phyloP scores from a whole-genome alignment of 2,797 vertebrate species.

The Notamacropus eugenii region DNA sequence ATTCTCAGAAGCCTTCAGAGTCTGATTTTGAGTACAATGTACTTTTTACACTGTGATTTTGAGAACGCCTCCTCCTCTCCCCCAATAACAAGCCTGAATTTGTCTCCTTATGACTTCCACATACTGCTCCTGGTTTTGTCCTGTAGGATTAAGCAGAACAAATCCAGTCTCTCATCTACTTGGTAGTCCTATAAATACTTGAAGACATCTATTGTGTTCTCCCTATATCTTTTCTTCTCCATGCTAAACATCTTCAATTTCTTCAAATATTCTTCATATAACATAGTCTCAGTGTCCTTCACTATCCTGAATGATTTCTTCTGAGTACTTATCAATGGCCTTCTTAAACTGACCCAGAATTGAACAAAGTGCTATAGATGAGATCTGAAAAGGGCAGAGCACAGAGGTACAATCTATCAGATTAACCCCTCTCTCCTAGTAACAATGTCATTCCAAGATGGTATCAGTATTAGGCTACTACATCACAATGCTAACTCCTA shows the following conservation, averaged over 20 bases:
- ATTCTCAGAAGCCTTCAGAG: not conserved
- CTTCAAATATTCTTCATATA: not conserved
- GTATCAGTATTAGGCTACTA: not conserved
- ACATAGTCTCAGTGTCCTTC: not conserved
- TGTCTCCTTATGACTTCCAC: not conserved
- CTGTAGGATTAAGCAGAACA: not conserved
- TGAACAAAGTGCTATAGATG: not conserved
- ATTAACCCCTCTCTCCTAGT: not conserved
- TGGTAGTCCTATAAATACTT: not conserved
- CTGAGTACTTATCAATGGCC: not conserved
- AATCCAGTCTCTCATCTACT: not conserved
- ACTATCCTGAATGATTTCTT: not conserved
- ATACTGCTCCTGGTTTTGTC: not conserved
- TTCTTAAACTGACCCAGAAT: not conserved
- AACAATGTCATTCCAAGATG: not conserved
- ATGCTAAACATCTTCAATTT: not conserved
- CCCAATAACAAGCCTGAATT: not conserved
- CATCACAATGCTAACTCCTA: not conserved
- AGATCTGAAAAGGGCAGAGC: not conserved
- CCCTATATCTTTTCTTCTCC: not conserved
- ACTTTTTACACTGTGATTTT: not conserved
- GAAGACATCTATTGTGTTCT: not conserved
- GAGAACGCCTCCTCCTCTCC: not conserved
- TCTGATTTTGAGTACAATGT: not conserved
- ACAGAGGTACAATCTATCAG: not conserved